These are phyloP conservation scores for Cynopterus brachyotis DNA, from an alignment of 2,113 vertebrate genomes.

Conservation along the genomic window DNA sequence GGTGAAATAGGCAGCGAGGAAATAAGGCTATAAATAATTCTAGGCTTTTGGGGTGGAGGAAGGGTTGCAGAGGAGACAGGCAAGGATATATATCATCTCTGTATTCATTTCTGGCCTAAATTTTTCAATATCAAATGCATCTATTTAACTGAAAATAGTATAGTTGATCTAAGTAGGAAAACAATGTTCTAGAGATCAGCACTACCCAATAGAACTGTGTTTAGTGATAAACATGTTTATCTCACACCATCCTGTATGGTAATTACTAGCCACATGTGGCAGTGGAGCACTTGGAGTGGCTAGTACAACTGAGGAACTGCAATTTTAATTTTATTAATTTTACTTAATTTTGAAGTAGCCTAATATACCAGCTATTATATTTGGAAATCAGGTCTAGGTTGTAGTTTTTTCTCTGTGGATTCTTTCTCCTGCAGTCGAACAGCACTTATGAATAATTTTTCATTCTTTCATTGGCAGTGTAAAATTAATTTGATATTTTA, in stretches of 20 bases:
- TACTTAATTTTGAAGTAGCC: background rate
- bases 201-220: background rate
- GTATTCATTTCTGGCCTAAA: background rate
- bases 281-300: background rate
- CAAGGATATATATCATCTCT: background rate
- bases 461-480: background rate
- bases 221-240: background rate
- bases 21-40: background rate
- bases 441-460: background rate
- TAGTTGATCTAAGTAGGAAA: background rate
- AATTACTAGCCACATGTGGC: background rate
- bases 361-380: background rate
- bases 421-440: background rate
- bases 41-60: rapidly evolving
- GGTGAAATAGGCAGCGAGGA: background rate
- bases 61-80: background rate
- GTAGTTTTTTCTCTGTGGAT: background rate
- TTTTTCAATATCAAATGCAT: background rate
- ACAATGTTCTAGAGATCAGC: background rate
- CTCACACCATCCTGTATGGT: background rate
- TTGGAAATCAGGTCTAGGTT: background rate
- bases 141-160: background rate
- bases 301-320: background rate
- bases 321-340: background rate
- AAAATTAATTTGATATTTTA: background rate